Conservation (phyloP, 2,113 vertebrate genomes). For the Psophia crepitans region DNA sequence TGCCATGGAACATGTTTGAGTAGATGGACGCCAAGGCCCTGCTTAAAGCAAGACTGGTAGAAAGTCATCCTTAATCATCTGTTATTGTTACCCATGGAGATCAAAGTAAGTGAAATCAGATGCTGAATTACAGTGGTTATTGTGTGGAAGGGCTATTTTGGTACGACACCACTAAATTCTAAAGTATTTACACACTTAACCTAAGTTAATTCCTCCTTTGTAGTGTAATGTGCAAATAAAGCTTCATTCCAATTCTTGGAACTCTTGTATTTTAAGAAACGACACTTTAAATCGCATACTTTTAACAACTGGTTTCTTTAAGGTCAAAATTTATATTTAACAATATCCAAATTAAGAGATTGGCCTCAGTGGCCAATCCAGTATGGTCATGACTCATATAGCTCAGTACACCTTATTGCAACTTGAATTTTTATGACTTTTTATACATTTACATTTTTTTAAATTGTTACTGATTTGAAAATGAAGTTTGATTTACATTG, state of each 20-base stretch:
- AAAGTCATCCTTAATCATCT: not conserved
- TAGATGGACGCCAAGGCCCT: fast-evolving
- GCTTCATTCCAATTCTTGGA: not conserved
- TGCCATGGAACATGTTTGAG: fast-evolving
- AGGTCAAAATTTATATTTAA: not conserved
- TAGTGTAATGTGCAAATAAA: not conserved
- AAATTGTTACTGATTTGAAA: not conserved
- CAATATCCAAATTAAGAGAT: not conserved
- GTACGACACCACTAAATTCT: not conserved
- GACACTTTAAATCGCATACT: not conserved
- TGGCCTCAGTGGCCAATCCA: not conserved
- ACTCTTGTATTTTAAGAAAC: not conserved
- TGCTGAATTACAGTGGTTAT: not conserved
- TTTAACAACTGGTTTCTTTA: not conserved
- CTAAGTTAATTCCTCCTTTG: not conserved
- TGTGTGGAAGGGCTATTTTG: not conserved
- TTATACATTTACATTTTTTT: not conserved
- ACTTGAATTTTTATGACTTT: not conserved
- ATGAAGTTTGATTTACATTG: not conserved
- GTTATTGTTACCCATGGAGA: not conserved
- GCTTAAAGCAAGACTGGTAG: not conserved
- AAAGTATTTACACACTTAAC: not conserved
- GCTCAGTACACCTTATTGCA: not conserved
- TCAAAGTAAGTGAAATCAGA: not conserved
- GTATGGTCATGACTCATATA: not conserved